A percentile compares a stretch with the other conserved stretches of the same genome.
phyloP scores from a whole-genome alignment of 2,797 vertebrate species.

The Moxostoma hubbsi region DNA sequence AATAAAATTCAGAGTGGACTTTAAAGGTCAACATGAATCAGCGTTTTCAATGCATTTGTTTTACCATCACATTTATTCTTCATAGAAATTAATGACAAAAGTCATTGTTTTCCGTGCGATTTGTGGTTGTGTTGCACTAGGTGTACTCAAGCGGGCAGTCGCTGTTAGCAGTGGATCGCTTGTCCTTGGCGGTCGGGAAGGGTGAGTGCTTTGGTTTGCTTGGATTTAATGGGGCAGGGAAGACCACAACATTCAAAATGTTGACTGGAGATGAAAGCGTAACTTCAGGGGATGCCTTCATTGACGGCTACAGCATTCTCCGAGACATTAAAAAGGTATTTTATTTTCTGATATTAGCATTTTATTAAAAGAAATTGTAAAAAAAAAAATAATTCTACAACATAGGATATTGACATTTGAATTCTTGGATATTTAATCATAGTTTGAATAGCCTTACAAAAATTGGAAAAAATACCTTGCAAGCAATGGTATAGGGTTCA shows the following conservation, averaged over 20 bases:
- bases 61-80: too few relatives aligned
- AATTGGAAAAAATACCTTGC: too few relatives aligned
- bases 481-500: too few relatives aligned
- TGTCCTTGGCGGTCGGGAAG: conserved; percentile 90
- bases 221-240: conserved; percentile 96
- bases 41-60: too few relatives aligned
- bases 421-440: too few relatives aligned
- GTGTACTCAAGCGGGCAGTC: conserved; percentile 84
- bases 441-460: too few relatives aligned
- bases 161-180: conserved; percentile 89
- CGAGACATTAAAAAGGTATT: conserved; percentile 90
- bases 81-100: too few relatives aligned
- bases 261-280: conserved; percentile 93
- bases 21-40: too few relatives aligned
- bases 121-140: conserved; percentile 66
- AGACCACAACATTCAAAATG: conserved; percentile 98
- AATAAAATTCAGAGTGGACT: too few relatives aligned
- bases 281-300: conserved; percentile 89
- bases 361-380: too few relatives aligned
- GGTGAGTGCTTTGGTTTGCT: conserved; percentile 97
- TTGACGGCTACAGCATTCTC: conserved; percentile 93
- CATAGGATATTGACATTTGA: too few relatives aligned
- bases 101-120: background rate
- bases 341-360: background rate
- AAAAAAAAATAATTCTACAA: too few relatives aligned